Evolutionary conservation across 2,797 vertebrate species (phyloP).

Genomic region (Muraenolepis orangiensis): DNA sequence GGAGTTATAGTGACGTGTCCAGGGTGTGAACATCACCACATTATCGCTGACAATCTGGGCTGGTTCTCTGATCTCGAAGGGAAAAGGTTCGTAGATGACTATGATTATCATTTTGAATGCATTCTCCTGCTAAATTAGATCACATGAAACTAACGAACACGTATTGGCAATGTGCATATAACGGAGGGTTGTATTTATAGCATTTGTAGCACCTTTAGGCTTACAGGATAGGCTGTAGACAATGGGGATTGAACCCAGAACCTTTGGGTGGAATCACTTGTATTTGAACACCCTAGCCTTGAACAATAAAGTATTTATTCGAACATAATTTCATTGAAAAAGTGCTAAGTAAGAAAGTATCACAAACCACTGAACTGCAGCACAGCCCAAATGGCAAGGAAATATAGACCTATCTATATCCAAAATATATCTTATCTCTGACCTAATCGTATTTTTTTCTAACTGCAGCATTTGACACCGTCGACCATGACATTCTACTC

Average conservation of each 20-base stretch:
- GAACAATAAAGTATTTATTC: neutral
- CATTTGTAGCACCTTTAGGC: neutral
- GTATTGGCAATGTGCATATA: neutral
- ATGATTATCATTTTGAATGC: neutral
- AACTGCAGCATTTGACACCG: too few relatives aligned
- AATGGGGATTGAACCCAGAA: neutral
- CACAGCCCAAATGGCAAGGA: neutral
- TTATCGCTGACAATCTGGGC: constrained; percentile 91
- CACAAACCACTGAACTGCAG: too few relatives aligned
- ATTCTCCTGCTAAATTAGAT: neutral
- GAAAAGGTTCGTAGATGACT: constrained; percentile 75
- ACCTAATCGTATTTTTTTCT: neutral
- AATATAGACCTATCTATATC: neutral
- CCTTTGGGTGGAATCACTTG: neutral
- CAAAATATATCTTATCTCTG: neutral
- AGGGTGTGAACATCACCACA: constrained; percentile 86
- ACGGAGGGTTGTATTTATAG: neutral
- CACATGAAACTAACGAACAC: neutral
- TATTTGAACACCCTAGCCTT: neutral
- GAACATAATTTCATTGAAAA: neutral
- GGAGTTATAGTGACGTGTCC: constrained; percentile 90
- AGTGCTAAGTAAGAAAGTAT: too few relatives aligned
- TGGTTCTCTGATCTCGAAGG: constrained; percentile 94
- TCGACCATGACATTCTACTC: too few relatives aligned
- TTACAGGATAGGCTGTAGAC: neutral